Base-by-base conservation (phyloP, 2,888 invertebrate genomes). In the Polydesmus complanatus region DNA sequence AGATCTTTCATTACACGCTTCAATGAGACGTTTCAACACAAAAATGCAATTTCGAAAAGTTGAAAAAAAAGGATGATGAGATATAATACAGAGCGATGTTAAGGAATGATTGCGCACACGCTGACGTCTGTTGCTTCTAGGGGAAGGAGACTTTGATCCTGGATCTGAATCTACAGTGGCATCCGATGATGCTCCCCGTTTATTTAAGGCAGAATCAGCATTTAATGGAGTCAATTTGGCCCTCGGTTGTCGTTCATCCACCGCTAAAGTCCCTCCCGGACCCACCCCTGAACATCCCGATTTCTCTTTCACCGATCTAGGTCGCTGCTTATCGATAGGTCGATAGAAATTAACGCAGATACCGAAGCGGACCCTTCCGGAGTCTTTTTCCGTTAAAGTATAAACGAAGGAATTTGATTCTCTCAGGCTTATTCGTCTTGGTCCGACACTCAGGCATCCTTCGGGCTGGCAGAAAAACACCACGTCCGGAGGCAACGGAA, bases 391-490 rank as follows among this genome's bases (percentile, higher is more conserved):
- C 22, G 98, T 99, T 67, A 98, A 81, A 8, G 93, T 93, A 74
- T 97, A 98, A 19, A 97, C 95, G 76, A 98, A 98, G 19, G 96
- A 95, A 27, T 90, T 88, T 58, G 93, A 88, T 74, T 98, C 96
- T 63, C 94, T 79, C 55, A 85, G 78, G 48, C 85, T 84, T 22
- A 88, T 85, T 64, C 88, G 82, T 68, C 90, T 83, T 5, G 92
- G 92, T 18, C 93, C 92, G 64, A 92, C 88, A 64, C 77, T 78
- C 58, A 78, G 86, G 74, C 97, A 98, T 60, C 98, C 98, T 77
- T 99, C 98, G 1, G 98, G 98, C 75, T 99, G 98, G 72, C 98
- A 98, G 78, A 98, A 98, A 77, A 94, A 97, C 26, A 97, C 95
- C 83, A 98, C 96, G 75, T 99, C 98, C 71, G 93, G 79, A 0